These are phyloP conservation scores for Nasonia giraulti DNA, from an alignment of 1,140 invertebrate genomes.

Conservation along the genomic window DNA sequence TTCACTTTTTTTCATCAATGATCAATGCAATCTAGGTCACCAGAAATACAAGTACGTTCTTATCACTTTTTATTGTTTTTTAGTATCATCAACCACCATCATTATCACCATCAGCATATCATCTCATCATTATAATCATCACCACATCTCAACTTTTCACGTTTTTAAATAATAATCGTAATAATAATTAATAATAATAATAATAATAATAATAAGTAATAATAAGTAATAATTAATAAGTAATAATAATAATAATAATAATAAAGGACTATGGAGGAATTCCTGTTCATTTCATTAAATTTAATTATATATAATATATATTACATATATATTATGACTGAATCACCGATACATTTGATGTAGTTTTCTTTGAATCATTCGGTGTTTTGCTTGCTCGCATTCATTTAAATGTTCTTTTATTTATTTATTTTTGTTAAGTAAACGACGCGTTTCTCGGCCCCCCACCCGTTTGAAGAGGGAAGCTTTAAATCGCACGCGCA, in stretches of 20 bases:
- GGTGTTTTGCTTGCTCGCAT: slow-evolving; percentile 61
- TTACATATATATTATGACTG: slow-evolving; percentile 73
- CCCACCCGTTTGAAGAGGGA: neutral
- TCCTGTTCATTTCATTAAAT: slow-evolving; percentile 65
- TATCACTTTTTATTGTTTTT: slow-evolving; percentile 51
- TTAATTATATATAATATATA: slow-evolving; percentile 70
- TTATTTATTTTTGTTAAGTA: slow-evolving; percentile 66
- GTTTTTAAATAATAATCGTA: slow-evolving; percentile 67
- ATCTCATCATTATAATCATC: slow-evolving; percentile 42
- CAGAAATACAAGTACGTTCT: slow-evolving; percentile 71
- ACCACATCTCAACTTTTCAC: slow-evolving; percentile 61
- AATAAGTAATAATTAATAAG: no score
- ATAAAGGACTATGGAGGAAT: slow-evolving; percentile 72
- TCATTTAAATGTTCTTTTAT: slow-evolving; percentile 57
- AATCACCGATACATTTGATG: slow-evolving; percentile 70
- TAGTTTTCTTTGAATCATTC: slow-evolving; percentile 62
- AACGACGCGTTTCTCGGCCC: slow-evolving; percentile 49
- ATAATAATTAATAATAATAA: slow-evolving; percentile 40
- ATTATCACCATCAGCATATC: slow-evolving; percentile 43
- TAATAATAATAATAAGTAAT: slow-evolving; percentile 42
- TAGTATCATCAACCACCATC: slow-evolving; percentile 45
- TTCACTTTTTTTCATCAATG: slow-evolving; percentile 72
- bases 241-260: slow-evolving; percentile 49
- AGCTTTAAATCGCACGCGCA: slow-evolving; percentile 44
- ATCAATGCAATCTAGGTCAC: slow-evolving; percentile 74